Percentiles rank a stretch among this genome's conserved stretches.
Evolutionary conservation across 2,888 invertebrate genomes (phyloP).

Genomic region (Phrixothrix hirtus): DNA sequence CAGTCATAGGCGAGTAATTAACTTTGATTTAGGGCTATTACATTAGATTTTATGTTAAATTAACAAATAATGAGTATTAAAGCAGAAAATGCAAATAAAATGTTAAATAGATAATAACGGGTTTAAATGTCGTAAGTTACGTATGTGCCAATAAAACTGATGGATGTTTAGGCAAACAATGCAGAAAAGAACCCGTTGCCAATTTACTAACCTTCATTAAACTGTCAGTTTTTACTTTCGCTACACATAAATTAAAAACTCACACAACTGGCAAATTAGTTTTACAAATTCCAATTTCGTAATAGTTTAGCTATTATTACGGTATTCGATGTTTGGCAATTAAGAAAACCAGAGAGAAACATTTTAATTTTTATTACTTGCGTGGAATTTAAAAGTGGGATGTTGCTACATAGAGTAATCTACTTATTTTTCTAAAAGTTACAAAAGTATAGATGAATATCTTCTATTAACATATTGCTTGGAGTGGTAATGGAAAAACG

Average conservation of each 20-base stretch:
- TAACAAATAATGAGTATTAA: no score
- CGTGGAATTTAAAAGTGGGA: neutral
- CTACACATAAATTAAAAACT: neutral
- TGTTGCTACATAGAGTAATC: neutral
- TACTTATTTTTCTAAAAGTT: neutral
- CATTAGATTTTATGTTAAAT: no score
- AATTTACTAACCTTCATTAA: neutral
- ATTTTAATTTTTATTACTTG: neutral
- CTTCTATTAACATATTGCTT: constrained; percentile 75
- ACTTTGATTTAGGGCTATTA: no score
- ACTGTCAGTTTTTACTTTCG: neutral
- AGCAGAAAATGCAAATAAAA: no score
- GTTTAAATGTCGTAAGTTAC: no score
- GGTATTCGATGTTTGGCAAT: neutral
- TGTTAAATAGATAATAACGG: no score
- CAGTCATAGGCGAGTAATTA: no score
- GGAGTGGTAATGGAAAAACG: constrained; percentile 74
- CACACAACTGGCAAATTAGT: neutral
- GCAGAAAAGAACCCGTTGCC: no score
- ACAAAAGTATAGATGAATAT: constrained; percentile 58
- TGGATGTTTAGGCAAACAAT: no score
- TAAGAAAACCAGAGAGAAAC: neutral
- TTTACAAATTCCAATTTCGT: neutral
- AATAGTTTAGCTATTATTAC: neutral
- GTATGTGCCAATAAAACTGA: no score